Conservation (phyloP, 2,888 invertebrate species). For the Piscicola geometra region DNA sequence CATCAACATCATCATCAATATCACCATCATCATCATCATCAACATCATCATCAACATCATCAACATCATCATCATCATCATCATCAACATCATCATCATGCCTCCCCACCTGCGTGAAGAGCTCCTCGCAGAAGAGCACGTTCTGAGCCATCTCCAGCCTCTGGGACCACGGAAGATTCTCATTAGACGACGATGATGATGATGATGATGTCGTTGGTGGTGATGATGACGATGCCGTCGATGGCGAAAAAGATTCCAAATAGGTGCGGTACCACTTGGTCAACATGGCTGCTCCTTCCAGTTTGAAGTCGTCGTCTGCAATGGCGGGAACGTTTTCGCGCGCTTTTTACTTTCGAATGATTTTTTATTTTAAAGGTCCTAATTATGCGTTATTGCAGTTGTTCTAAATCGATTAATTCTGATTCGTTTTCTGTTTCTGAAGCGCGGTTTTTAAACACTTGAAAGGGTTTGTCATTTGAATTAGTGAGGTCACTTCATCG, state of each 20-base stretch:
- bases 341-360: slow-evolving; percentile 57
- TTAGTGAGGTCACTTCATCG: too few species aligned
- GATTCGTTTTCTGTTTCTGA: too few species aligned
- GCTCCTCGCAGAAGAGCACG: slow-evolving; percentile 90
- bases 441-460: too few species aligned
- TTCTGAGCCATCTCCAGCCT: slow-evolving; percentile 95
- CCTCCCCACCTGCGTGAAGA: slow-evolving; percentile 71
- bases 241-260: slow-evolving; percentile 42
- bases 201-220: slow-evolving; percentile 50
- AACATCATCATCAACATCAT: neutral
- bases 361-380: slow-evolving; percentile 61
- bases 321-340: neutral
- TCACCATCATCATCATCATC: neutral
- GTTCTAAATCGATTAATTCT: too few species aligned
- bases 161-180: slow-evolving; percentile 77
- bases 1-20: neutral
- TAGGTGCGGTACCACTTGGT: neutral
- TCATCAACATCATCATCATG: neutral
- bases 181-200: neutral
- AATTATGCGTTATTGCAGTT: too few species aligned
- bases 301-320: neutral
- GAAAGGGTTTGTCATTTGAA: too few species aligned
- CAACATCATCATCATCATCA: neutral
- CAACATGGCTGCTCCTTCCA: neutral
- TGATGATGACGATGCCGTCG: neutral